Evolutionary conservation across 1,140 invertebrate genomes (phyloP).

Genomic region (Sipha flava): DNA sequence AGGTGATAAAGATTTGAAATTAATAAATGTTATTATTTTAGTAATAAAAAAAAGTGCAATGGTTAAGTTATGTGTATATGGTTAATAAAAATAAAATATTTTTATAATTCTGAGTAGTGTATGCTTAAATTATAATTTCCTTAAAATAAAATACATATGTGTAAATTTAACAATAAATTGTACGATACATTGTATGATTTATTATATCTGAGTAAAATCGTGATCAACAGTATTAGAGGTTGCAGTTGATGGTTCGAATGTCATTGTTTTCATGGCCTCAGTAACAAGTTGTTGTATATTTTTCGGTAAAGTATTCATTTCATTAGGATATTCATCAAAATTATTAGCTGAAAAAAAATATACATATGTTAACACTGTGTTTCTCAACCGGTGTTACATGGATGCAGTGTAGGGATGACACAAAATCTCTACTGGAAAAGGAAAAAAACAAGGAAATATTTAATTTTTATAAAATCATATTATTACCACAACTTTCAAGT

Average conservation of each 20-base stretch:
- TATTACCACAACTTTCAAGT: too few species aligned
- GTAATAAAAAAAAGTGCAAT: not conserved
- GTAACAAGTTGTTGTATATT: slow-evolving; percentile 18
- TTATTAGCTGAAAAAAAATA: not conserved
- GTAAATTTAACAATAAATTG: too few species aligned
- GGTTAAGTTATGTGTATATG: not conserved
- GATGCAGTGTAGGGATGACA: too few species aligned
- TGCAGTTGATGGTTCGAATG: not conserved
- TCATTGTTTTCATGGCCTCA: not conserved
- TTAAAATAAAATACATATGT: not conserved
- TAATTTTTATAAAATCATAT: too few species aligned
- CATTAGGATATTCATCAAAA: slow-evolving; percentile 22
- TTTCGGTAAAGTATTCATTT: slow-evolving; percentile 5
- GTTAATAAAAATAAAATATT: not conserved
- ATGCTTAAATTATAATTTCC: not conserved
- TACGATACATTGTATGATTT: not conserved
- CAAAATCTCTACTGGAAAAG: too few species aligned
- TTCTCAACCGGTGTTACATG: too few species aligned
- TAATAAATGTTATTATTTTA: not conserved
- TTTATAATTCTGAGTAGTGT: not conserved
- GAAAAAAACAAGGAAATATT: too few species aligned
- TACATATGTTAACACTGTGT: too few species aligned
- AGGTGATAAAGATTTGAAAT: not conserved
- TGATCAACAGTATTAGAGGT: not conserved
- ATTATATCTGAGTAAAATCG: not conserved